phyloP scores from a whole-genome alignment of 2,797 vertebrate genomes.

The Crenichthys baileyi region DNA sequence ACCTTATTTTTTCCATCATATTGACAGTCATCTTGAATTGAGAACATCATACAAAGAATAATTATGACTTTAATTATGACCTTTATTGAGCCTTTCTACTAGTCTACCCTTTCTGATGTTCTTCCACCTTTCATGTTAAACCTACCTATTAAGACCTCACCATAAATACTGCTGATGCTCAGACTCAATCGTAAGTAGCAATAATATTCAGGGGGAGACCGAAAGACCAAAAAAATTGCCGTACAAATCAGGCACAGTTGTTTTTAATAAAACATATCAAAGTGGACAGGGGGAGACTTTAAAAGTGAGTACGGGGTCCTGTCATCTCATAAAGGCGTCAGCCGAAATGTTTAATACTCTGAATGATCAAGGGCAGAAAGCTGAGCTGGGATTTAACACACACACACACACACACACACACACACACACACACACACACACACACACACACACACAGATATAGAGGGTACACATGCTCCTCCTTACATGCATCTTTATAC shows the following conservation, averaged over 20 bases:
- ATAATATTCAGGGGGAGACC: conserved; percentile 48
- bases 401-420: conserved; percentile 19
- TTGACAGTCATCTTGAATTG: background rate
- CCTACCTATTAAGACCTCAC: conserved; percentile 66
- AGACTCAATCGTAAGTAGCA: conserved; percentile 41
- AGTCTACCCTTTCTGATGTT: conserved; percentile 30
- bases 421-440: conserved; percentile 18
- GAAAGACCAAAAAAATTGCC: conserved; percentile 69
- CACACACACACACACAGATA: conserved; percentile 20
- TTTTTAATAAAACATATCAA: conserved; percentile 88
- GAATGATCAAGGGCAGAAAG: conserved; percentile 83
- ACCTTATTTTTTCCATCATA: background rate
- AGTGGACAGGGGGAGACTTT: conserved; percentile 72
- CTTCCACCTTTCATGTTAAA: conserved; percentile 55
- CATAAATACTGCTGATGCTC: conserved; percentile 81
- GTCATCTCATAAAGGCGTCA: conserved; percentile 87
- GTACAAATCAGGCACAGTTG: conserved; percentile 86
- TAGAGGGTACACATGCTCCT: background rate
- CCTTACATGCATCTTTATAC: conserved; percentile 7
- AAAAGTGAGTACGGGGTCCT: conserved; percentile 75
- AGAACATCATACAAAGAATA: background rate
- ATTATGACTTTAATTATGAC: conserved; percentile 5
- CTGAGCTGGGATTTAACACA: conserved; percentile 45
- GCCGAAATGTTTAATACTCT: conserved; percentile 76
- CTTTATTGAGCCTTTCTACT: conserved; percentile 32